Evolutionary conservation across 1,140 invertebrate genomes (phyloP).

Genomic region (Campoletis sonorensis): DNA sequence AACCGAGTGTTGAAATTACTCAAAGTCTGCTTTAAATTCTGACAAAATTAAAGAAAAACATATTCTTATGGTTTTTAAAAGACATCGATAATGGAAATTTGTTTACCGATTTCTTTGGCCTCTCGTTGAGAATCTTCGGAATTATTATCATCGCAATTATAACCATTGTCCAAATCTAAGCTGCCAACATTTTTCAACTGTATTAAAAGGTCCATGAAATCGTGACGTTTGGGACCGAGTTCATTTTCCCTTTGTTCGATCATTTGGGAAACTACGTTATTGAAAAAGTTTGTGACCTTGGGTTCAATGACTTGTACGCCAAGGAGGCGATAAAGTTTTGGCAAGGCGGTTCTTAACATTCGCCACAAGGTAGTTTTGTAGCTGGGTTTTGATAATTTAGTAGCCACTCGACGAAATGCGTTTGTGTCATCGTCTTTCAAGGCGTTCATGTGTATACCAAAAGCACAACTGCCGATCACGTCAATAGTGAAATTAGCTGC

Average conservation of each 20-base stretch:
- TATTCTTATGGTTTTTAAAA: no score
- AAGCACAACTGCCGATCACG: constrained; percentile 79
- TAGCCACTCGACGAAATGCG: constrained; percentile 67
- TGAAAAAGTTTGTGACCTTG: constrained; percentile 77
- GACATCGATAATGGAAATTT: no score
- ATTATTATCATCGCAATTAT: constrained; percentile 19
- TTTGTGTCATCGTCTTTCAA: constrained; percentile 74
- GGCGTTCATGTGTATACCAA: constrained; percentile 78
- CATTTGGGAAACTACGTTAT: constrained; percentile 76
- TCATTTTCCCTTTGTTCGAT: constrained; percentile 75
- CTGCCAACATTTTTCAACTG: constrained; percentile 77
- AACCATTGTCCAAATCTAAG: constrained; percentile 69
- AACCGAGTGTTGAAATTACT: no score
- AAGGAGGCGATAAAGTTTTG: constrained; percentile 66
- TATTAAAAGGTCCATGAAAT: constrained; percentile 80
- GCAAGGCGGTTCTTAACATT: constrained; percentile 67
- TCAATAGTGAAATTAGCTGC: constrained; percentile 78
- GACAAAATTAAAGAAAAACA: no score
- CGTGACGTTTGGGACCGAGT: constrained; percentile 75
- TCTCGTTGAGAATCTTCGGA: constrained; percentile 55
- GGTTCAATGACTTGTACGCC: constrained; percentile 76
- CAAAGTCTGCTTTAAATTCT: no score
- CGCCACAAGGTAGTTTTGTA: constrained; percentile 71
- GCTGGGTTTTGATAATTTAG: constrained; percentile 77
- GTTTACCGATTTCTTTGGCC: constrained; percentile 65